Conservation (phyloP, 1,140 invertebrate species). For the Drosophila bocqueti region DNA sequence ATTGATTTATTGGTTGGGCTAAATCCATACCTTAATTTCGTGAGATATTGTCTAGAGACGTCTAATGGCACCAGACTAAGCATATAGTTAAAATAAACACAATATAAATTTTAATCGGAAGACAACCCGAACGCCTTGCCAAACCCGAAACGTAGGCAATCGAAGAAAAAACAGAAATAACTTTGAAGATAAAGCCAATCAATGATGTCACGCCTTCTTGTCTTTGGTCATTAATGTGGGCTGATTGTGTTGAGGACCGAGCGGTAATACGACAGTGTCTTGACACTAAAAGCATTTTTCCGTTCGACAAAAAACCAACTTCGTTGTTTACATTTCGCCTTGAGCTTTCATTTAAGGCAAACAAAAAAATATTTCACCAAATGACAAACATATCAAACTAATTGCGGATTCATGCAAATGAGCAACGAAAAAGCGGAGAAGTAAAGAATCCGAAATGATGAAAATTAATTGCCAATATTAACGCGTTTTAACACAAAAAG, state of each 20-base stretch:
- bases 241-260: conserved; percentile 18
- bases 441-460: conserved; percentile 50
- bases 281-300: conserved; percentile 73
- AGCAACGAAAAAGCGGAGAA: conserved; percentile 39
- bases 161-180: conserved; percentile 21
- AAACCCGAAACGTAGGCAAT: conserved; percentile 26
- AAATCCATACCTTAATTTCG: conserved; percentile 18
- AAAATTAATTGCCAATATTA: conserved; percentile 78
- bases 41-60: conserved; percentile 8
- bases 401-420: conserved; percentile 77
- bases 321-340: conserved; percentile 72
- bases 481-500: conserved; percentile 72
- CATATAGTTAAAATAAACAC: conserved; percentile 66
- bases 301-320: conserved; percentile 38
- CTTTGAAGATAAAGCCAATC: conserved; percentile 34
- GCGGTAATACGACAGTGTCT: conserved; percentile 39
- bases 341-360: conserved; percentile 62
- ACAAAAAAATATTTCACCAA: conserved; percentile 61
- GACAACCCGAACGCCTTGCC: conserved; percentile 50
- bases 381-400: conserved; percentile 69
- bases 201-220: conserved; percentile 75
- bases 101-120: conserved; percentile 74
- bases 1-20: conserved; percentile 8
- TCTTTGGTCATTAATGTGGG: conserved; percentile 65
- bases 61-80: conserved; percentile 57